Evolutionary conservation across 2,113 vertebrate genomes (phyloP), one percentile per base, ranked within the genome.

Genomic region (Oncorhynchus keta): DNA sequence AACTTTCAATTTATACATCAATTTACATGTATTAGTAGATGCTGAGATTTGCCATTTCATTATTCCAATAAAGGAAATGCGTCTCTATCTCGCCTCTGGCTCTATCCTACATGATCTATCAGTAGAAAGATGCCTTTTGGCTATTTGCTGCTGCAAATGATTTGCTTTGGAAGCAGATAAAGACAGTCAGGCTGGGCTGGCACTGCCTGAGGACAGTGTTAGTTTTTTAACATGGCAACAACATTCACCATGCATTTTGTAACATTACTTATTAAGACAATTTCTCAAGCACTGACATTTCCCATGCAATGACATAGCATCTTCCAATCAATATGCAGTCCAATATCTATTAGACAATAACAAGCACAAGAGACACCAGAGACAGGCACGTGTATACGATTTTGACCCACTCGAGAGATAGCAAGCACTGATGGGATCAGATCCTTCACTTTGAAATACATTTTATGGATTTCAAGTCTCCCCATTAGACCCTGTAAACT

Each of bases 141-240:
- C 83, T 85, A 78, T 92, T 90, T 89, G 81, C 89, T 81, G 73
- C 81, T 81, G 82, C 81, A 91, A 90, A 90, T 88, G 71, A 90
- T 91, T 84, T 86, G 84, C 88, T 90, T 87, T 87, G 85, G 84
- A 89, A 86, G 85, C 73, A 88, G 74, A 90, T 81, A 84, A 57
- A 70, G 83, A 79, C 83, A 84, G 77, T 67, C n/a, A 74, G 76
- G 76, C 82, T 76, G 76, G 74, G 79, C 79, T 78, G 80, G 86
- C 83, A 70, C 57, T 7, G 87, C 88, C 81, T 20, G 45, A 77
- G 80, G 83, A 88, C 75, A 78, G 74, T 72, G 80, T 79, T 57
- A 32, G 59, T 68, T 81, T 73, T 83, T 84, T 59, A 70, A 78
- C 75, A 55, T 71, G 14, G 72, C 61, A 11, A 26, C 61, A n/a